Evolutionary conservation across 2,797 vertebrate species (phyloP).

Genomic region (Macropodus opercularis): DNA sequence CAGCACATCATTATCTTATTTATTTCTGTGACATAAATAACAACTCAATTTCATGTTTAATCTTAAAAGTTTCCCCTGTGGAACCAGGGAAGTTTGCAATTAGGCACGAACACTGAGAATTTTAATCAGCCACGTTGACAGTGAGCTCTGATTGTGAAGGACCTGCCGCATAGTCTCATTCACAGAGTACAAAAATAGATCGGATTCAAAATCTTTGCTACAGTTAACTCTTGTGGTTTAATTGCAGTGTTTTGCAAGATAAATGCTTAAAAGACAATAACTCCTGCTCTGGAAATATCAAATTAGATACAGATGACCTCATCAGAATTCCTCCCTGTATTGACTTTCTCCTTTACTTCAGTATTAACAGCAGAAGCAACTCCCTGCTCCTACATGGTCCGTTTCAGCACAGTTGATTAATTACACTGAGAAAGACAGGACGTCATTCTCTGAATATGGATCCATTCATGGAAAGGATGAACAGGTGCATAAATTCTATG

Average conservation of each 20-base stretch:
- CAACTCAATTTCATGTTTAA: background rate
- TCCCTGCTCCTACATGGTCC: background rate
- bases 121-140: constrained; percentile 24
- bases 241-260: background rate
- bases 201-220: background rate
- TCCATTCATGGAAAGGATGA: background rate
- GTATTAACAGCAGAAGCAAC: background rate
- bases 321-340: background rate
- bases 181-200: background rate
- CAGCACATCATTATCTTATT: background rate
- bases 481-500: background rate
- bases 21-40: constrained; percentile 1
- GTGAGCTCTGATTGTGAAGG: background rate
- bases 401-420: constrained; percentile 5
- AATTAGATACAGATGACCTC: background rate
- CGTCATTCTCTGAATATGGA: background rate
- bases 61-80: constrained; percentile 4
- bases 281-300: background rate
- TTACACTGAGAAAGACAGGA: background rate
- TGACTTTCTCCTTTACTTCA: background rate
- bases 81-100: constrained; percentile 6
- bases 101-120: constrained; percentile 7
- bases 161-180: background rate
- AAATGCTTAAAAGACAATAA: background rate
- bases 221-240: background rate